Conservation (phyloP, 2,888 invertebrate species). For the Epinotia bilunana region DNA sequence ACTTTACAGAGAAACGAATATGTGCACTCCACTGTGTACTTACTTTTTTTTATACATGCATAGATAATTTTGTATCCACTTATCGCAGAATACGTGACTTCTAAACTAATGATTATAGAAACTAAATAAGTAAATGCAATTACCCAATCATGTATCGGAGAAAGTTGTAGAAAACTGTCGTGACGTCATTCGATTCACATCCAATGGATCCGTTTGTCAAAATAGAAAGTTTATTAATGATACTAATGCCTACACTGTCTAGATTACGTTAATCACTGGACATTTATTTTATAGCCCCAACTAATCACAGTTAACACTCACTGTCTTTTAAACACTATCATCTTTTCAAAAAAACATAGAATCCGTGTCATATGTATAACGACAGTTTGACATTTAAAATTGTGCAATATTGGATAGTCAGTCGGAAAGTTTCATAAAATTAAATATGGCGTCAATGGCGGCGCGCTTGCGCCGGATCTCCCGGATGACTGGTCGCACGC, state of each 20-base stretch:
- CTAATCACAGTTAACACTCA: background rate
- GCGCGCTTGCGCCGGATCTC: constrained; percentile 69
- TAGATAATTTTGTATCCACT: too few relatives aligned
- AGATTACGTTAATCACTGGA: constrained; percentile 25
- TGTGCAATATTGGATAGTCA: constrained; percentile 16
- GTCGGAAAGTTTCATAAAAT: constrained; percentile 48
- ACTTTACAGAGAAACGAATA: too few relatives aligned
- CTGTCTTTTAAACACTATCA: background rate
- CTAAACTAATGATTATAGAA: constrained; percentile 28
- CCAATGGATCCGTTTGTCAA: constrained; percentile 67
- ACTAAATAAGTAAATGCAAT: constrained; percentile 38
- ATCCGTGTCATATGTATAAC: background rate
- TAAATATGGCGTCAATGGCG: constrained; percentile 59
- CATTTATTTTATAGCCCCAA: background rate
- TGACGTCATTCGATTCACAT: constrained; percentile 60
- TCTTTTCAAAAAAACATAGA: background rate
- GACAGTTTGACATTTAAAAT: background rate
- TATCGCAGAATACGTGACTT: constrained; percentile 11
- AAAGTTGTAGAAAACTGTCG: constrained; percentile 64
- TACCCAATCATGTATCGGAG: constrained; percentile 58
- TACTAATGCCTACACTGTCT: constrained; percentile 49
- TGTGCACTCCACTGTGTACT: too few relatives aligned
- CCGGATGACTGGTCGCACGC: constrained; percentile 73
- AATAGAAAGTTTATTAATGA: constrained; percentile 72
- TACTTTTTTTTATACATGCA: background rate